phyloP scores from a whole-genome alignment of 1,140 invertebrate species.

The Drosophila arawakana region DNA sequence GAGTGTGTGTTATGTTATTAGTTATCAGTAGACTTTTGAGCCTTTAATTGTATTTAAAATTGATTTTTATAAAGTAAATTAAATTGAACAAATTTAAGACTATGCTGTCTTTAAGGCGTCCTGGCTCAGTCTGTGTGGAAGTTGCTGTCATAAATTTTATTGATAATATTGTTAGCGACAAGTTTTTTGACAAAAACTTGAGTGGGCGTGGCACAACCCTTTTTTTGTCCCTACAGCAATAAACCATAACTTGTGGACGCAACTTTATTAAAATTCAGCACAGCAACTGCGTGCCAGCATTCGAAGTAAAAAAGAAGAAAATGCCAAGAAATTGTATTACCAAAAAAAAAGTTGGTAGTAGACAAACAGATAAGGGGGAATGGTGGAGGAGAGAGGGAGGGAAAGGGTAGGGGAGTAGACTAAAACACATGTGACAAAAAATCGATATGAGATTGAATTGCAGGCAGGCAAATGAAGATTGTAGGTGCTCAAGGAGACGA shows the following conservation, averaged over 20 bases:
- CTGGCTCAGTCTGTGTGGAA: not conserved
- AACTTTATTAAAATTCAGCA: conserved; percentile 78
- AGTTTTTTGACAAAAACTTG: conserved; percentile 46
- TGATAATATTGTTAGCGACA: conserved; percentile 54
- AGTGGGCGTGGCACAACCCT: conserved; percentile 33
- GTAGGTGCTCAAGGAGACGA: not conserved
- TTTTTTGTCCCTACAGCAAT: conserved; percentile 30
- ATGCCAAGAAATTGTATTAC: conserved; percentile 66
- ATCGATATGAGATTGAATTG: conserved; percentile 48
- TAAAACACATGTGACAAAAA: conserved; percentile 43
- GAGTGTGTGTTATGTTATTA: no score
- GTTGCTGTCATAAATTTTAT: conserved; percentile 45
- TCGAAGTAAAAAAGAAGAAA: conserved; percentile 48
- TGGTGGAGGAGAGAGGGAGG: not conserved
- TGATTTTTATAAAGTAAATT: no score
- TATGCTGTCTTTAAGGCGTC: conserved; percentile 20
- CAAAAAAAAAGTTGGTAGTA: conserved; percentile 45
- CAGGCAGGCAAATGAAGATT: conserved; percentile 29
- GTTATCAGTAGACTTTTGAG: no score
- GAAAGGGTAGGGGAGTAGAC: conserved; percentile 1
- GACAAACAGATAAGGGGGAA: conserved; percentile 3
- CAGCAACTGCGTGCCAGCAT: conserved; percentile 49
- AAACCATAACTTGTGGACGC: conserved; percentile 31
- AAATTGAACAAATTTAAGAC: no score
- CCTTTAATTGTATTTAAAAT: no score